Evolutionary conservation across 2,113 vertebrate genomes (phyloP).

Genomic region (Pseudopodoces humilis): DNA sequence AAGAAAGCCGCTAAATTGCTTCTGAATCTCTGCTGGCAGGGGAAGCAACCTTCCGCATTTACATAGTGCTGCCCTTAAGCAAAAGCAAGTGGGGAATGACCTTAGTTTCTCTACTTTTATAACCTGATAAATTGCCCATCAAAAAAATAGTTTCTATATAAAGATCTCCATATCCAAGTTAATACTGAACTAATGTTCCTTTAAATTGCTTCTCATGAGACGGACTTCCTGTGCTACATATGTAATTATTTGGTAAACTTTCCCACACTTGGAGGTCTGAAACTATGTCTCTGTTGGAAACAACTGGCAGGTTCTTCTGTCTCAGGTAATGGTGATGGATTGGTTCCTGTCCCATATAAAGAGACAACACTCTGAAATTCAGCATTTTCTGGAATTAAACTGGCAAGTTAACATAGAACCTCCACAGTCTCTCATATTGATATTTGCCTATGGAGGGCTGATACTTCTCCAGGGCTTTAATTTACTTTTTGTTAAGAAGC

Average conservation of each 20-base stretch:
- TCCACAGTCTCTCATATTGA: neutral
- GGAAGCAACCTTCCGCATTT: slow-evolving; percentile 4
- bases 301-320: neutral
- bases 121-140: slow-evolving; percentile 30
- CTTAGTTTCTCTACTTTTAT: slow-evolving; percentile 20
- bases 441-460: neutral
- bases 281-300: neutral
- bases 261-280: neutral
- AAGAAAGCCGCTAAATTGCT: slow-evolving; percentile 11
- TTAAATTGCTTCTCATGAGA: slow-evolving; percentile 11
- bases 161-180: neutral
- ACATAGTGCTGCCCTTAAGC: slow-evolving; percentile 16
- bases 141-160: slow-evolving; percentile 19
- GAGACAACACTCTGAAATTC: neutral
- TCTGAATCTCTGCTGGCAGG: neutral
- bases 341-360: neutral
- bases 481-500: neutral
- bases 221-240: neutral
- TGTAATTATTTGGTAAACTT: slow-evolving; percentile 17
- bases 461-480: neutral
- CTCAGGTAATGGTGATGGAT: neutral
- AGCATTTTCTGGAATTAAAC: neutral
- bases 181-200: slow-evolving; percentile 33
- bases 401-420: neutral
- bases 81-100: slow-evolving; percentile 25